Percentiles rank a stretch among this genome's conserved stretches.
These are phyloP conservation scores for Drosophila orosa DNA, from an alignment of 1,140 invertebrate genomes.

Conservation along the genomic window DNA sequence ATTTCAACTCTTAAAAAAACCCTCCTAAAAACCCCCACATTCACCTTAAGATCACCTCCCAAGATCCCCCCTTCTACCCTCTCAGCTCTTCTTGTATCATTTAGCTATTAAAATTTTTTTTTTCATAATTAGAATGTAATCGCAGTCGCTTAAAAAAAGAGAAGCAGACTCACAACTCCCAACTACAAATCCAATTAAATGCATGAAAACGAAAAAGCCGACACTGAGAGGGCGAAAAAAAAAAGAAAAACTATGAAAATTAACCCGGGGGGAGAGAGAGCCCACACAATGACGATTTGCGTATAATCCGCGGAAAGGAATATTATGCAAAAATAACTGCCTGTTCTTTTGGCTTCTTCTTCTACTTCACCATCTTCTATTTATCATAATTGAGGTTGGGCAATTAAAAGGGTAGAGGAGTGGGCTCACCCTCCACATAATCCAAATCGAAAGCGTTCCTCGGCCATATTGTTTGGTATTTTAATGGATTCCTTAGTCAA, in stretches of 20 bases:
- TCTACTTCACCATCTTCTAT: too few relatives aligned
- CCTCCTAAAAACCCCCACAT: not conserved
- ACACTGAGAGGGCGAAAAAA: conserved; percentile 31
- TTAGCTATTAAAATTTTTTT: conserved; percentile 63
- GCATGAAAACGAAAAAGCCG: conserved; percentile 67
- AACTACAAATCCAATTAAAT: conserved; percentile 64
- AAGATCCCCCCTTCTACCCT: not conserved
- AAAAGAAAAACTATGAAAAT: conserved; percentile 55
- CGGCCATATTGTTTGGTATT: conserved; percentile 58
- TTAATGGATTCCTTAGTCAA: conserved; percentile 66
- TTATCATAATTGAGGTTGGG: conserved; percentile 72
- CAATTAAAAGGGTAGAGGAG: conserved; percentile 50
- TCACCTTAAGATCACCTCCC: not conserved
- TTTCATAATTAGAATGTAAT: conserved; percentile 75
- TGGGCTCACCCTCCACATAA: conserved; percentile 43
- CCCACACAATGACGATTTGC: conserved; percentile 64
- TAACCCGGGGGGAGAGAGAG: conserved; percentile 16
- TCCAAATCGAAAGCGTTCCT: conserved; percentile 64
- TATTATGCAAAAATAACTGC: conserved; percentile 59
- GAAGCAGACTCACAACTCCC: conserved; percentile 7
- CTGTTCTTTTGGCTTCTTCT: not conserved
- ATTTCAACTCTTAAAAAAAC: not conserved
- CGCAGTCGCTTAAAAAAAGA: conserved; percentile 37
- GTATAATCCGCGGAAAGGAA: conserved; percentile 66
- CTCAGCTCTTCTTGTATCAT: conserved; percentile 45